A percentile compares a stretch with the other conserved stretches of the same genome.
Evolutionary conservation across 2,797 vertebrate genomes (phyloP).

Genomic region (Pangasius macronema): DNA sequence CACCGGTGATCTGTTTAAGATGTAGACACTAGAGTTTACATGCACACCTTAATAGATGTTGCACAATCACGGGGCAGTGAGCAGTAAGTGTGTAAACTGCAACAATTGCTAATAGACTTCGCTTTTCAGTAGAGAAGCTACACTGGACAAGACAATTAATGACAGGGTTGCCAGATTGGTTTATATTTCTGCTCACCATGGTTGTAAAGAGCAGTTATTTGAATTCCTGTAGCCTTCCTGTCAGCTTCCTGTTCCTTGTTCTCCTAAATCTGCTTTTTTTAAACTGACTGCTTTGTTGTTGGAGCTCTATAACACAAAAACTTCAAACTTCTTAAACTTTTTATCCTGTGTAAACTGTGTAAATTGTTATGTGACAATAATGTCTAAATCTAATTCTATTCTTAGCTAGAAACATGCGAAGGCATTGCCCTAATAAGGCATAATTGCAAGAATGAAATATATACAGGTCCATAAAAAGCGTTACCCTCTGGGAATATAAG

Average conservation of each 20-base stretch:
- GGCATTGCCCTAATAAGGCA: background rate
- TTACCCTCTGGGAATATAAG: constrained; percentile 97
- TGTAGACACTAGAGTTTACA: background rate
- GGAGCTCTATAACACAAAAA: background rate
- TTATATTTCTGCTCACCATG: background rate
- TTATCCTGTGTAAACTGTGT: background rate
- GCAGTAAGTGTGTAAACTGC: background rate
- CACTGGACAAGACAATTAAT: background rate
- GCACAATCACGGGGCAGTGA: background rate
- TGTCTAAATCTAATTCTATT: background rate
- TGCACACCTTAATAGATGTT: background rate
- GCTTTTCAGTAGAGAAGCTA: background rate
- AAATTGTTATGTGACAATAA: background rate
- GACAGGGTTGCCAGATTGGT: background rate
- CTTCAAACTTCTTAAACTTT: background rate
- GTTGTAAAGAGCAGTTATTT: background rate
- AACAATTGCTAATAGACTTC: background rate
- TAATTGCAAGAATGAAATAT: background rate
- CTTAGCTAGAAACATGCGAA: background rate
- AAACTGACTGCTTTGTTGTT: background rate
- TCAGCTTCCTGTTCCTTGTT: background rate
- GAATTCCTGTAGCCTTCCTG: background rate
- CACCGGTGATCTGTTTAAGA: background rate
- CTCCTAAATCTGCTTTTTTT: background rate
- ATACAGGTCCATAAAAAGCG: constrained; percentile 26